Evolutionary conservation across 2,888 invertebrate species (phyloP).

Genomic region (Agrypnus murinus): DNA sequence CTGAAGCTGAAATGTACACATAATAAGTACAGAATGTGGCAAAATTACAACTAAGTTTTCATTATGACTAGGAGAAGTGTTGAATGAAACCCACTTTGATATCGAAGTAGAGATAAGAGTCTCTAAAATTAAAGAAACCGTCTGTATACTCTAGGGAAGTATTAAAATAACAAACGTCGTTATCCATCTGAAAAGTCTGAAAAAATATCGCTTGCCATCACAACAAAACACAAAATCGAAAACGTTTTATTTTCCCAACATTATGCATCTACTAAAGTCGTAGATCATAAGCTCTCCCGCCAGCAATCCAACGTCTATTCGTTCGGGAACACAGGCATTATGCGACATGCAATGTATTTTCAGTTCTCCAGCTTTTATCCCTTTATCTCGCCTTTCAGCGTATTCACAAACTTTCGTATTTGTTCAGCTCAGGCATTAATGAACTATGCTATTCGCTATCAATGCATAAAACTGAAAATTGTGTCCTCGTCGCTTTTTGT

Average conservation of each 20-base stretch:
- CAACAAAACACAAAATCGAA: conserved; percentile 4
- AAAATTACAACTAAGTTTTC: conserved; percentile 50
- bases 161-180: conserved; percentile 5
- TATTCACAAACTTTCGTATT: conserved; percentile 68
- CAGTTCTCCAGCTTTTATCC: conserved; percentile 68
- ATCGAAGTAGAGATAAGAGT: neutral
- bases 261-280: conserved; percentile 6
- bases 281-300: conserved; percentile 34
- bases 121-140: neutral
- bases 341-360: conserved; percentile 67
- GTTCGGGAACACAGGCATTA: conserved; percentile 56
- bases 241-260: conserved; percentile 5
- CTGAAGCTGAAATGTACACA: conserved; percentile 54
- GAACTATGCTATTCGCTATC: conserved; percentile 68
- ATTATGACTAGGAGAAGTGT: conserved; percentile 41
- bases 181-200: neutral
- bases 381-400: conserved; percentile 71
- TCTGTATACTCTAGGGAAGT: too few relatives aligned
- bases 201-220: neutral
- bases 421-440: conserved; percentile 68
- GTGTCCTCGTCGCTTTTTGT: conserved; percentile 60
- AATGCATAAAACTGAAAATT: conserved; percentile 69
- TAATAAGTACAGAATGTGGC: conserved; percentile 56
- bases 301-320: conserved; percentile 41
- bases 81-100: conserved; percentile 12